Conservation (phyloP, 2,113 vertebrate species). For the Pedionomus torquatus region DNA sequence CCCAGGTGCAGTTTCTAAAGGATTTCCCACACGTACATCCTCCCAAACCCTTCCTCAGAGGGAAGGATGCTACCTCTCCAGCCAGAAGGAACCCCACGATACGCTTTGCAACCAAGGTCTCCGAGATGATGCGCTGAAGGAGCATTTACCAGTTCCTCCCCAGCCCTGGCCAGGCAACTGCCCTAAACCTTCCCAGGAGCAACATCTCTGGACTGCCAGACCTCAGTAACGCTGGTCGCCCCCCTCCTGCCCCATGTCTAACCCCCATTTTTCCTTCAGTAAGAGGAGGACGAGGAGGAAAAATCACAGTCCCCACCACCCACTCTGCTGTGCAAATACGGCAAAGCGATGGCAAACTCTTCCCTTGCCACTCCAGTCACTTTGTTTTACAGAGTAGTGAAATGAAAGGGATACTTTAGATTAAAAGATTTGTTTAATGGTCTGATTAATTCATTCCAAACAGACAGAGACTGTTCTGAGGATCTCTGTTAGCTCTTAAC, state of each 20-base stretch:
- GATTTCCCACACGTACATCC: accelerated
- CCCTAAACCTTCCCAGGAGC: neutral
- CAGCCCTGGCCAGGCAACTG: too few species aligned
- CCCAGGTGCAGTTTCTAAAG: accelerated
- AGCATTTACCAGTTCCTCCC: accelerated
- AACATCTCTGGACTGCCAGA: neutral
- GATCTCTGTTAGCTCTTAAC: slow-evolving; percentile 73
- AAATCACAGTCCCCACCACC: accelerated
- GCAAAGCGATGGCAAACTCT: neutral
- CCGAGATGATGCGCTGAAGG: accelerated
- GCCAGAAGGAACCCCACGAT: neutral
- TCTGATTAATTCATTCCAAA: slow-evolving; percentile 81
- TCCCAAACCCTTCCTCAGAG: neutral
- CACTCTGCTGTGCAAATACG: slow-evolving; percentile 14
- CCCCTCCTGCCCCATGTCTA: neutral
- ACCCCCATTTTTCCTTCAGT: neutral
- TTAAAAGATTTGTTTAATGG: slow-evolving; percentile 80
- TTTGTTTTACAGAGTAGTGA: slow-evolving; percentile 70
- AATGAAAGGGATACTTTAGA: slow-evolving; percentile 79
- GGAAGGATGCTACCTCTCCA: accelerated
- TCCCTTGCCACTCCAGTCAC: slow-evolving; percentile 53
- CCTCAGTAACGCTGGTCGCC: accelerated
- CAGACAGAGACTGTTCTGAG: slow-evolving; percentile 65
- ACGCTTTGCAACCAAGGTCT: neutral
- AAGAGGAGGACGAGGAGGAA: neutral